These are phyloP conservation scores for Andrena hattorfiana DNA, from an alignment of 2,888 invertebrate species.

Conservation along the genomic window DNA sequence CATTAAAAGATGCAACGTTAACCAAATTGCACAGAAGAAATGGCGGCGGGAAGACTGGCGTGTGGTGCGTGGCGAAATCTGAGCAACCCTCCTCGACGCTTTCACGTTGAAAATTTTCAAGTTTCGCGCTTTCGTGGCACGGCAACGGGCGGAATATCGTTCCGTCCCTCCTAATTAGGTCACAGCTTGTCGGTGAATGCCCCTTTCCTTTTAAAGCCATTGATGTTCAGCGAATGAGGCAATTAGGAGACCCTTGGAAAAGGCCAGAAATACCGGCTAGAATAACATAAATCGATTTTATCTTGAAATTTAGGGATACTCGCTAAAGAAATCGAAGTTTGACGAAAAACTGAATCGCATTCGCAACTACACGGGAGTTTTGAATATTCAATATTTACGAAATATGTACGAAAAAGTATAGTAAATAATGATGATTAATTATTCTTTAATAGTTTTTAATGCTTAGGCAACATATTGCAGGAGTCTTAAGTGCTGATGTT, in stretches of 20 bases:
- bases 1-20: slow-evolving; percentile 36
- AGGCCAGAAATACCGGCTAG: slow-evolving; percentile 4
- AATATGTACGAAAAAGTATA: not conserved
- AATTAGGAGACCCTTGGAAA: slow-evolving; percentile 42
- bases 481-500: not conserved
- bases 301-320: slow-evolving; percentile 26
- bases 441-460: not conserved
- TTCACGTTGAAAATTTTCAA: slow-evolving; percentile 36
- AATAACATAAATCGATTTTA: slow-evolving; percentile 49
- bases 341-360: not conserved
- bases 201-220: slow-evolving; percentile 50
- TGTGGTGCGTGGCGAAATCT: slow-evolving; percentile 30
- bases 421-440: not conserved
- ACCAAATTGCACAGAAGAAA: slow-evolving; percentile 28
- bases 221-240: slow-evolving; percentile 52
- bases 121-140: slow-evolving; percentile 26
- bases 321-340: not conserved
- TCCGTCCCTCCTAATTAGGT: slow-evolving; percentile 60
- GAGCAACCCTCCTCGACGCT: not conserved
- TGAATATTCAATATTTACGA: not conserved
- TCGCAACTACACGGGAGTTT: not conserved
- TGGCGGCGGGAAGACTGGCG: not conserved
- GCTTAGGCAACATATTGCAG: not conserved
- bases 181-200: slow-evolving; percentile 46
- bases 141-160: slow-evolving; percentile 31